phyloP scores from a whole-genome alignment of 2,113 vertebrate genomes.

The Heterotilapia buettikoferi region DNA sequence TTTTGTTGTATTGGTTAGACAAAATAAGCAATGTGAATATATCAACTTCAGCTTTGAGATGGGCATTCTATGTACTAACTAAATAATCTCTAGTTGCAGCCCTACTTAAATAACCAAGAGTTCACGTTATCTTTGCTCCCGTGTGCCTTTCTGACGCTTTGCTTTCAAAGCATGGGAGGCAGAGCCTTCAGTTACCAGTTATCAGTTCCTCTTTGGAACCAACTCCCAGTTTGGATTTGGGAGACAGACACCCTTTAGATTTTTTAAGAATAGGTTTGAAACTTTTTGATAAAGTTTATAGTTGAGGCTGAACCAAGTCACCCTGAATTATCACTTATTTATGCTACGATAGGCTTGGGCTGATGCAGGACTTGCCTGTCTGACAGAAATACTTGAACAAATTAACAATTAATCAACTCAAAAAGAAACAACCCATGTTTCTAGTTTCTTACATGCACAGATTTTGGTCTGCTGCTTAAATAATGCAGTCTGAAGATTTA shows the following conservation, averaged over 20 bases:
- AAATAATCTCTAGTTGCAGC: not conserved
- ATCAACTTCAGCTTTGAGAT: not conserved
- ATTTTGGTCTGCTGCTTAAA: not conserved
- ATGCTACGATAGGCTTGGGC: not conserved
- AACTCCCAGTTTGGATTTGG: not conserved
- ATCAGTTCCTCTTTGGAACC: not conserved
- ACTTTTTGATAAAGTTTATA: not conserved
- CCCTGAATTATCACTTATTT: fast-evolving
- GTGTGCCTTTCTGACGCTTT: not conserved
- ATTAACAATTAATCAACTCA: not conserved
- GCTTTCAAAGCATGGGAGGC: not conserved
- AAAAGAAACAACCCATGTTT: not conserved
- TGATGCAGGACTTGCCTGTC: fast-evolving
- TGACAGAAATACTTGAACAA: not conserved
- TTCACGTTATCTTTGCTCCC: not conserved
- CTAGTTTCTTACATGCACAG: not conserved
- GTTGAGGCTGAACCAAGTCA: not conserved
- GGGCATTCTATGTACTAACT: fast-evolving
- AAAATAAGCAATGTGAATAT: not conserved
- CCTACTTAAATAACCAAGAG: not conserved
- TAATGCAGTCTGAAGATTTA: not conserved
- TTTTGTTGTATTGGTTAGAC: not conserved
- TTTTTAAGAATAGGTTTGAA: not conserved
- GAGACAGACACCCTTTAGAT: not conserved
- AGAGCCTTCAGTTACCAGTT: not conserved